Percentiles rank a stretch among this genome's conserved stretches.
Evolutionary conservation across 2,888 invertebrate species (phyloP).

Genomic region (Phragmatobia fuliginosa): DNA sequence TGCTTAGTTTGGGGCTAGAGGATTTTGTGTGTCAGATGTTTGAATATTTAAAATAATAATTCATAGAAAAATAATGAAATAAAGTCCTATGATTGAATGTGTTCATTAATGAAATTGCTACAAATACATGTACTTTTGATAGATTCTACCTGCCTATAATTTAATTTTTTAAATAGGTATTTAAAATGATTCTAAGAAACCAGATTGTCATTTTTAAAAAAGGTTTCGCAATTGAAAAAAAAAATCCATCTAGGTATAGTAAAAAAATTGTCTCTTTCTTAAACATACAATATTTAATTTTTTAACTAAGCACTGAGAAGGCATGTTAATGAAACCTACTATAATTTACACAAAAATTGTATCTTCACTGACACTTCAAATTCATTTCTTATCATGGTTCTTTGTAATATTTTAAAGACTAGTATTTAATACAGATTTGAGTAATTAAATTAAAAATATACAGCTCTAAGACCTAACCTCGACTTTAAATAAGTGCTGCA

Average conservation of each 20-base stretch:
- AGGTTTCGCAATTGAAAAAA: background rate
- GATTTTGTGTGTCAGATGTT: no score
- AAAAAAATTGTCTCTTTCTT: no score
- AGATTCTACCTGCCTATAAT: no score
- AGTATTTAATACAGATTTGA: background rate
- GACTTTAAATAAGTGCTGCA: conserved; percentile 5
- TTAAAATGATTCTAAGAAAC: no score
- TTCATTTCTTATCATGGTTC: background rate
- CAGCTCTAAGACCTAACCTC: conserved; percentile 39
- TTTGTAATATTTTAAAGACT: background rate
- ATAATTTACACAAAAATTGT: background rate
- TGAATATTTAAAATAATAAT: no score
- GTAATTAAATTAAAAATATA: conserved; percentile 27
- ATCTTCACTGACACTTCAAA: background rate
- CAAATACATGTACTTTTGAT: no score
- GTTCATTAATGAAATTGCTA: no score
- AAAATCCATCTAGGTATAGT: background rate
- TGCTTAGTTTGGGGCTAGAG: no score
- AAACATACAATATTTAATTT: background rate
- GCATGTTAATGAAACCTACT: background rate
- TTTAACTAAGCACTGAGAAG: background rate
- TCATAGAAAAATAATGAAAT: no score
- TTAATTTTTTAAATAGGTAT: no score
- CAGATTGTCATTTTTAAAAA: no score
- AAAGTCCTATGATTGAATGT: no score